Base-by-base conservation (phyloP, 2,888 invertebrate species). In the Amorpha juglandis region DNA sequence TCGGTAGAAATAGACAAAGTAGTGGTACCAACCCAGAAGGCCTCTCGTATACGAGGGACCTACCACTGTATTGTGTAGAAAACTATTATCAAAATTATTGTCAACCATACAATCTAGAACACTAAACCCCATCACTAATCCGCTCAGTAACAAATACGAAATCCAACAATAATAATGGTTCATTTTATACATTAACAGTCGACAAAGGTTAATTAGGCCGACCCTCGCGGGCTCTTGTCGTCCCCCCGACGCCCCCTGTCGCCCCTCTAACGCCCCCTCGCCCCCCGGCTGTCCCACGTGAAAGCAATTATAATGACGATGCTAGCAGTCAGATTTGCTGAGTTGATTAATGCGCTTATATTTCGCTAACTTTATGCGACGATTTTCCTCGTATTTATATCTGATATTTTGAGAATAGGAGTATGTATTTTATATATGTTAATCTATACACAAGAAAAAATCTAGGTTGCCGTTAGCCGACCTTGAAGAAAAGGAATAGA, bases 141-240 rank as follows among this genome's bases (percentile, higher is more conserved):
- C 58, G 12, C 38, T 38, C 58, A 19, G 12, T 38, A 12, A 42
- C 58, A 58, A 58, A 58, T 58, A 11, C 33, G 21, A 52, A 52
- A 52, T 52, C 52, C 52, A 51, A 51, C 64, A 64, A 55, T 53
- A 64, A 64, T 64, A 64, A 42, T 42, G 45, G 63, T 64, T 52
- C 51, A 53, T 64, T 53, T 53, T 47, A 42, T 47, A 55, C 64
- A 64, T 64, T 64, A 63, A 55, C 53, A 64, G 63, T 58, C 64
- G 63, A 77, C 81, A 78, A 74, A 82, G 84, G 86, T 85, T 85
- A 85, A 86, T 86, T 84, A 86, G 81, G 69, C 67, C 62, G 35
- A 62, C 63, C 67, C 68, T 71, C 58, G 58, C 58, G 58, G 58
- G 58, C 58, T 42, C 55, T 52, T 14, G 14, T 38, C 14, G 75